Conservation (phyloP, 2,888 invertebrate species). For the Hypsopygia costalis region DNA sequence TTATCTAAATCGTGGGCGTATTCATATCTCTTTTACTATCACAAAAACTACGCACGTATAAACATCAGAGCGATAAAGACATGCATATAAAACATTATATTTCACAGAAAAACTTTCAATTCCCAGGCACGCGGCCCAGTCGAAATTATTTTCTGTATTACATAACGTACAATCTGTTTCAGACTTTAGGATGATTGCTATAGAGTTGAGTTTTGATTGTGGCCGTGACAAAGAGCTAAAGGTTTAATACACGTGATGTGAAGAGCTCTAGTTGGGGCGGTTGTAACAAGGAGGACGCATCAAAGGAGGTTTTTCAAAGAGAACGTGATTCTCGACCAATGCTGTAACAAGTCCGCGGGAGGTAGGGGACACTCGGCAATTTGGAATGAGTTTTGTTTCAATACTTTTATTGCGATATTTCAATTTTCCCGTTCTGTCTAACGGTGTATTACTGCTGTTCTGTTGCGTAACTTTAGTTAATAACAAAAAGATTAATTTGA, state of each 20-base stretch:
- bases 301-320: conserved; percentile 66
- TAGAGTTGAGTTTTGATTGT: conserved; percentile 30
- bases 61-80: conserved; percentile 21
- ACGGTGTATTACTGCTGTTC: no score
- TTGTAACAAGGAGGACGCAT: conserved; percentile 57
- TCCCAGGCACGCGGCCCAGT: conserved; percentile 51
- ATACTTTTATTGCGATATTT: conserved; percentile 33
- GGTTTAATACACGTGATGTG: conserved; percentile 50
- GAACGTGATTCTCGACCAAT: conserved; percentile 66
- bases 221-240: conserved; percentile 34
- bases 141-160: conserved; percentile 45
- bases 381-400: conserved; percentile 34
- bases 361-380: no score
- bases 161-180: conserved; percentile 11
- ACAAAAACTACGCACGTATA: conserved; percentile 2
- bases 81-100: conserved; percentile 18
- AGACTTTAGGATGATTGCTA: conserved; percentile 13
- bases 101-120: conserved; percentile 38
- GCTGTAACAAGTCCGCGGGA: conserved; percentile 53
- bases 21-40: neutral
- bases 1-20: no score
- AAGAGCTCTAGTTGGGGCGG: conserved; percentile 51
- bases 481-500: no score
- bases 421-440: neutral
- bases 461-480: no score